Conservation (phyloP, 1,140 invertebrate species). For the Cydia strobilella region DNA sequence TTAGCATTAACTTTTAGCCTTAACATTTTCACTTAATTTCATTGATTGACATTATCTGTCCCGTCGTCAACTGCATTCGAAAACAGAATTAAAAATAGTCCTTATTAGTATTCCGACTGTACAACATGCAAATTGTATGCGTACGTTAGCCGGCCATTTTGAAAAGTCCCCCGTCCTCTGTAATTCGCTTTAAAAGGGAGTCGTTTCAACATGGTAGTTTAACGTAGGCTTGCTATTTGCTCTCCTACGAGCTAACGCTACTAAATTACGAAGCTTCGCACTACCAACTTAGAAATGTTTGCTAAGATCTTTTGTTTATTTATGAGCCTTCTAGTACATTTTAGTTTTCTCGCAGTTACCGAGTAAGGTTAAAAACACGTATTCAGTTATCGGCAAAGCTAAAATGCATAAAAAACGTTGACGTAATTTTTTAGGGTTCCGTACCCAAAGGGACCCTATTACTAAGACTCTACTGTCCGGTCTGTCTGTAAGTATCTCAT, state of each 20-base stretch:
- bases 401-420: background rate
- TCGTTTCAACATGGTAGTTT: constrained; percentile 4
- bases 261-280: constrained; percentile 3
- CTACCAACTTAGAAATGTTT: background rate
- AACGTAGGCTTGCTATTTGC: background rate
- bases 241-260: constrained; percentile 10
- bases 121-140: constrained; percentile 57
- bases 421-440: background rate
- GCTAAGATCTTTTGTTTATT: background rate
- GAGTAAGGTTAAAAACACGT: too few species aligned
- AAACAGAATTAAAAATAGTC: constrained; percentile 52
- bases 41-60: constrained; percentile 8
- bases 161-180: background rate
- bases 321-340: too few species aligned
- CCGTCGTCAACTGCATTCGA: constrained; percentile 14
- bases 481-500: too few species aligned
- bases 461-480: too few species aligned
- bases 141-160: constrained; percentile 41
- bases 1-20: background rate
- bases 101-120: constrained; percentile 64
- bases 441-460: too few species aligned
- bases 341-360: too few species aligned
- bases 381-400: background rate
- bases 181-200: background rate
- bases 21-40: background rate